Percentiles rank a stretch among this genome's conserved stretches.
Conservation (phyloP, 2,113 vertebrate species). For the Dryoscopus gambensis region DNA sequence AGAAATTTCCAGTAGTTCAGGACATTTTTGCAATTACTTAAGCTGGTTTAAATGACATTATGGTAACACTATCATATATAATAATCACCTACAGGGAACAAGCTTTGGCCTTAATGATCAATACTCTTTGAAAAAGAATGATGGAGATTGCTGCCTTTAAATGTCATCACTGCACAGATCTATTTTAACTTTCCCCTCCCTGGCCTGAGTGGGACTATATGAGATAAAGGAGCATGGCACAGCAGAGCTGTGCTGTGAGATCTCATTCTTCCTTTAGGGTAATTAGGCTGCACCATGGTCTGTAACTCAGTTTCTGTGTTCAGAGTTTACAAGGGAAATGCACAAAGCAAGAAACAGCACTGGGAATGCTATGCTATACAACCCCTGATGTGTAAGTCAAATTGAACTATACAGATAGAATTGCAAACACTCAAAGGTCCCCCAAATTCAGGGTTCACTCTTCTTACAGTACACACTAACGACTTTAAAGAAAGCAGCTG, state of each 20-base stretch:
- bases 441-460: background rate
- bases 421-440: background rate
- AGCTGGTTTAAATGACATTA: background rate
- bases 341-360: background rate
- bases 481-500: constrained; percentile 64
- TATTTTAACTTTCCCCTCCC: background rate
- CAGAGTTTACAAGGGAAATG: background rate
- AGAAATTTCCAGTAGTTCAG: background rate
- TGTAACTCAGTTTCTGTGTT: background rate
- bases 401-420: background rate
- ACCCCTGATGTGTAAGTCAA: background rate
- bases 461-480: constrained; percentile 30
- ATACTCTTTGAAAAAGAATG: background rate
- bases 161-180: background rate
- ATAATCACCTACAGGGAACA: background rate
- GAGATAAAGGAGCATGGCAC: background rate
- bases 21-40: background rate
- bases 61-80: background rate
- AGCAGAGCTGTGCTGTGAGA: background rate
- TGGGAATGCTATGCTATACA: background rate
- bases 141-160: background rate
- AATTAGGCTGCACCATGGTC: background rate
- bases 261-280: background rate
- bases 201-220: background rate
- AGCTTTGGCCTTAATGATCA: background rate